phyloP scores from a whole-genome alignment of 1,140 invertebrate species.

The Dendrolimus punctatus region DNA sequence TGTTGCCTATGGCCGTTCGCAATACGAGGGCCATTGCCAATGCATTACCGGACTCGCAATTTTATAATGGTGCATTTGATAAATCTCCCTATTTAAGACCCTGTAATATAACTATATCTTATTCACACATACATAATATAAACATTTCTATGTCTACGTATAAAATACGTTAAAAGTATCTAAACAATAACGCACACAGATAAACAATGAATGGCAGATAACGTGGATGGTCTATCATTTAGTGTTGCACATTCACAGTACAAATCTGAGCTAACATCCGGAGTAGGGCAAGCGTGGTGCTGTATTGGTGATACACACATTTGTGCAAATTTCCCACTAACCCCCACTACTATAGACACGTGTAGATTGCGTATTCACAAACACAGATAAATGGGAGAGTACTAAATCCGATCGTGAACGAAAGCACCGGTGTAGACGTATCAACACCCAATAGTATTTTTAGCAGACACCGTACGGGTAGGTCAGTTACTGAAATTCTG shows the following conservation, averaged over 20 bases:
- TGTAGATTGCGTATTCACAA: slow-evolving; percentile 19
- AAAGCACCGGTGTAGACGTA: slow-evolving; percentile 35
- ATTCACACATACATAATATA: too few species aligned
- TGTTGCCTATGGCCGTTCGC: too few species aligned
- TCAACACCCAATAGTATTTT: slow-evolving; percentile 45
- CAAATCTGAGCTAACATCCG: slow-evolving; percentile 66
- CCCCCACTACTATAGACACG: slow-evolving; percentile 28
- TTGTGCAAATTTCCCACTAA: slow-evolving; percentile 31
- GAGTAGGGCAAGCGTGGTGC: slow-evolving; percentile 41
- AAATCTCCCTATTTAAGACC: too few species aligned
- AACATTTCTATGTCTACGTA: slow-evolving; percentile 18
- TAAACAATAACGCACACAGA: slow-evolving; percentile 53
- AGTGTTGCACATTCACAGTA: slow-evolving; percentile 62
- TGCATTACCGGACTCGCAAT: too few species aligned
- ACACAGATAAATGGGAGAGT: slow-evolving; percentile 17
- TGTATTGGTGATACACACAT: slow-evolving; percentile 37
- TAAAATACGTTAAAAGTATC: slow-evolving; percentile 56
- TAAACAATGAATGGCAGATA: slow-evolving; percentile 43
- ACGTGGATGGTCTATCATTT: slow-evolving; percentile 56
- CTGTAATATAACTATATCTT: too few species aligned
- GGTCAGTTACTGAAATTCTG: slow-evolving; percentile 60
- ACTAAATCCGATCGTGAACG: slow-evolving; percentile 45
- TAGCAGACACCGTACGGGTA: slow-evolving; percentile 53
- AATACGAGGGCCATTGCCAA: too few species aligned
- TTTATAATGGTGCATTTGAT: too few species aligned